Conservation (phyloP, 2,797 vertebrate species). For the Galago senegalensis region DNA sequence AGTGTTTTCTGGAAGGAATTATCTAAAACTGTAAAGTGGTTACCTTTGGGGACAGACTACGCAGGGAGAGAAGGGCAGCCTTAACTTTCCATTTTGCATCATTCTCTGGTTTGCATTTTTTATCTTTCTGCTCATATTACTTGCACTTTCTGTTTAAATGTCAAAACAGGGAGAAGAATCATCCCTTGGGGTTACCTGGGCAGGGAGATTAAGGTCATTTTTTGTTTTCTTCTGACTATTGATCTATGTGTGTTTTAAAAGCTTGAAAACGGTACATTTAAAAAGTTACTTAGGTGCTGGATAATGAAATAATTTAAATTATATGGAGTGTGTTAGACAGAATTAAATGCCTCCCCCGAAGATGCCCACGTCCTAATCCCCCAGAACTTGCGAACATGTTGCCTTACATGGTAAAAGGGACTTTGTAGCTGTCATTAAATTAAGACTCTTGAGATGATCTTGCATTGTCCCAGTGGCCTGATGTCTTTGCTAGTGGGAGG, state of each 20-base stretch:
- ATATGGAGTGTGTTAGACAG: background rate
- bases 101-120: background rate
- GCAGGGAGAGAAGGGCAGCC: rapidly evolving
- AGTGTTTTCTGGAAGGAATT: background rate
- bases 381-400: background rate
- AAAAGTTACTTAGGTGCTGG: background rate
- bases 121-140: background rate
- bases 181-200: background rate
- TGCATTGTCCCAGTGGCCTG: rapidly evolving
- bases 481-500: background rate
- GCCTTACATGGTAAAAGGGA: background rate
- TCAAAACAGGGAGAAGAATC: background rate
- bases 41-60: background rate
- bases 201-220: background rate
- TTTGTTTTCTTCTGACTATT: background rate
- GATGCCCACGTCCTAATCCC: rapidly evolving
- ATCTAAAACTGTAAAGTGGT: background rate
- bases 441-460: background rate
- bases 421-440: too few relatives aligned
- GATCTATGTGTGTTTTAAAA: slow-evolving; percentile 12
- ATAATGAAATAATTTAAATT: background rate
- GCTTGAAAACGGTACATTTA: background rate
- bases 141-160: slow-evolving; percentile 64
- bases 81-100: rapidly evolving
- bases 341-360: background rate